Evolutionary conservation across 1,140 invertebrate species (phyloP).

Genomic region (Caenorhabditis latens): DNA sequence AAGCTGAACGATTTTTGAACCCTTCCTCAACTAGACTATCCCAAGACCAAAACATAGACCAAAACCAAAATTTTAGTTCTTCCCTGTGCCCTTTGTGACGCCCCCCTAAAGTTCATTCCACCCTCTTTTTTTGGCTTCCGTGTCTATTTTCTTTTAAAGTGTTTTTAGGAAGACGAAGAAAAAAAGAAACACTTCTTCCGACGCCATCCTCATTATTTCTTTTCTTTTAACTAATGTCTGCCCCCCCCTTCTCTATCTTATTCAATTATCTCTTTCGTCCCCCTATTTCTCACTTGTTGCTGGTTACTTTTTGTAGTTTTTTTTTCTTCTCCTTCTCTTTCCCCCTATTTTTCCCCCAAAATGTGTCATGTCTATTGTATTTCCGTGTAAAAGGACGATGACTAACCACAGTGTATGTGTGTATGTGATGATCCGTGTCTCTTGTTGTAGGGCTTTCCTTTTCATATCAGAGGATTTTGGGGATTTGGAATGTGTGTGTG

Average conservation of each 20-base stretch:
- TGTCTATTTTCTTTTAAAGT: conserved; percentile 35
- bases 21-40: too few relatives aligned
- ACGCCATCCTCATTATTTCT: neutral
- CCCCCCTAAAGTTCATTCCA: neutral
- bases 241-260: conserved; percentile 25
- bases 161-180: neutral
- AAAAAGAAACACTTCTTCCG: neutral
- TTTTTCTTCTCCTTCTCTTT: too few relatives aligned
- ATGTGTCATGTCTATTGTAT: neutral
- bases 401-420: too few relatives aligned
- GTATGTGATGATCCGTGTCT: too few relatives aligned
- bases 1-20: too few relatives aligned
- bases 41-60: too few relatives aligned
- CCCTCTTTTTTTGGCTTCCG: conserved; percentile 31
- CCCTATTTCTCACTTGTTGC: neutral
- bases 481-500: too few relatives aligned
- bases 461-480: too few relatives aligned
- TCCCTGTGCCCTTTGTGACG: too few relatives aligned
- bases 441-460: too few relatives aligned
- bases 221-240: conserved; percentile 40
- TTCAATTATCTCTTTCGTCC: conserved; percentile 40
- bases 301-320: neutral
- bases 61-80: too few relatives aligned
- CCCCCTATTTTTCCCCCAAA: neutral
- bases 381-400: too few relatives aligned